Base-by-base conservation (phyloP, 2,113 vertebrate genomes). In the Prionailurus viverrinus region DNA sequence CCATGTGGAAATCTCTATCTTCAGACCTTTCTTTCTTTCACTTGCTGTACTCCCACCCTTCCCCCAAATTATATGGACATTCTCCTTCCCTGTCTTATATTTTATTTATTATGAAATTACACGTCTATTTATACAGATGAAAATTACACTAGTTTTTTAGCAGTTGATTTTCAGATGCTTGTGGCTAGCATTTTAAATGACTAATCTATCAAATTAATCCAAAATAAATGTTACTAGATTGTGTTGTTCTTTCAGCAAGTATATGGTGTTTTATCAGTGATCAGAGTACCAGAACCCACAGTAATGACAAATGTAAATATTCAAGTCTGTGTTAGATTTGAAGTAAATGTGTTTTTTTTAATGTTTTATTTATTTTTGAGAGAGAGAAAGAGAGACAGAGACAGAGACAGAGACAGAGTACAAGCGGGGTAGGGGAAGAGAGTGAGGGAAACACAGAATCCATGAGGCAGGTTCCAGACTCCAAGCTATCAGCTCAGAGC, bases 161-260 rank as follows among this genome's bases (percentile, higher is more conserved):
- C 39, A 80, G 33, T 29, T 41, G 15, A 69, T 65, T 96, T 82
- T 63, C 14, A 71, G 36, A 58, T 65, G 63, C 27, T 82, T 92
- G 23, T 86, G 88, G 19, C 29, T 91, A 92, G 48, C 31, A 36
- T 95, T 93, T 91, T 89, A 89, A 66, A 45, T 63, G 13, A 63
- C 51, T 90, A 90, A 97, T 94, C 66, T 89, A 33, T 71, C 65
- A 23, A 87, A 95, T 82, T 76, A 78, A 89, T 93, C 51, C 19
- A 90, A 95, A 84, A 61, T 92, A 87, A 78, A 29, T 74, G 41
- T 65, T 73, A 66, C 63, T 93, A 82, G 61, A 45, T 48, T 48
- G 25, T 92, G 14, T 11, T 81, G 12, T 89, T 91, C 51, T 36
- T 97, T 73, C 25, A 51, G 58, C 83, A 36, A 73, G 19, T 31